Evolutionary conservation across 2,888 invertebrate species (phyloP).

Genomic region (Eupithecia centaureata): DNA sequence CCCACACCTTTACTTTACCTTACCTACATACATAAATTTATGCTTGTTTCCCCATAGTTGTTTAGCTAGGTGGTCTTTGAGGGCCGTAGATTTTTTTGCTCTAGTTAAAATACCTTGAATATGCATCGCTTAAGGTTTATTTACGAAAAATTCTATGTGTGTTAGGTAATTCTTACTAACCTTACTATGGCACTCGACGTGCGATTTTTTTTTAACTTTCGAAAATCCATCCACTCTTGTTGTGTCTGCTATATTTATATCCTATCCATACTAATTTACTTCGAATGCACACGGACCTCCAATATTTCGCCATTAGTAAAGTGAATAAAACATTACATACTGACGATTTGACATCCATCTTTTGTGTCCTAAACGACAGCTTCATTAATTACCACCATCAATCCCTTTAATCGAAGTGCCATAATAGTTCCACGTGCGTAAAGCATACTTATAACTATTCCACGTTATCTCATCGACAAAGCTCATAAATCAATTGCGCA

Average conservation of each 20-base stretch:
- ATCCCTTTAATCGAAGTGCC: background rate
- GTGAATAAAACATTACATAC: background rate
- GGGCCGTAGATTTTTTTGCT: slow-evolving; percentile 24
- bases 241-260: no score
- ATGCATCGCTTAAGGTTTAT: background rate
- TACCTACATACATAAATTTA: slow-evolving; percentile 18
- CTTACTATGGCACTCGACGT: background rate
- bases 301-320: background rate
- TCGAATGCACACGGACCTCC: background rate
- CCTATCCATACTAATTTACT: background rate
- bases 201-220: background rate
- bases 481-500: slow-evolving; percentile 66
- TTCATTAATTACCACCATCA: background rate
- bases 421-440: slow-evolving; percentile 47
- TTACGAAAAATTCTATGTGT: no score
- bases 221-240: background rate
- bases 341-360: background rate
- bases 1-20: slow-evolving; percentile 50
- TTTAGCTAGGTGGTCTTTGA: slow-evolving; percentile 46
- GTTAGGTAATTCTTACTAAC: background rate
- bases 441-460: slow-evolving; percentile 14
- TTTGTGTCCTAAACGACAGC: background rate
- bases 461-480: slow-evolving; percentile 45
- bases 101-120: background rate
- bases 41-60: slow-evolving; percentile 17